Base-by-base conservation (phyloP, 2,888 invertebrate genomes). In the Cosmia trapezina region DNA sequence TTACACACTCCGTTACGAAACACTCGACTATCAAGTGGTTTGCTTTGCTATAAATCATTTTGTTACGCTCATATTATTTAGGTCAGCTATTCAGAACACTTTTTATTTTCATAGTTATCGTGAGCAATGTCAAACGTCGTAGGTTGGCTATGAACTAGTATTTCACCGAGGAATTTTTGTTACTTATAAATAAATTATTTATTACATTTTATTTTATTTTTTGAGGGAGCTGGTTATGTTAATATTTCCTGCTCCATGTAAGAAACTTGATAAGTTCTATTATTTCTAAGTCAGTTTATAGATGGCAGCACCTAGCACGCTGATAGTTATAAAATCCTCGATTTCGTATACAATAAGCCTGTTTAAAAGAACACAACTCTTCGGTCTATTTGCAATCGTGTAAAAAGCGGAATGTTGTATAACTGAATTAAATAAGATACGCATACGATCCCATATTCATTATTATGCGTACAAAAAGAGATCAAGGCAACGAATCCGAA, bases 1-100 rank as follows among this genome's bases (percentile, higher is more conserved):
- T 89, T 85, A 83, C 85, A 86, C 85, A 86, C 83, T 80, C 73
- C 83, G 85, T 87, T 88, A 88, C 76, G 85, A 87, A 88, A 86
- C 80, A 81, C 76, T 75, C 79, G 72, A 86, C 85, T 83, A 85
- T 86, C 81, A 75, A 87, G 81, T 80, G 74, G 66, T 83, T 75
- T 51, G 60, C 65, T 81, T 73, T 59, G 70, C 73, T 66, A 78
- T 80, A 80, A 83, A 81, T 84, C 82, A 80, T 87, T 87, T 81
- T 51, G 80, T 49, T 61, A 62, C 75, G 73, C 68, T 64, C 63
- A 51, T 51, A 73, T 33, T 82, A 85, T 81, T 76, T 81, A 65
- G 86, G 87, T 79, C 87, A 87, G 68, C 74, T 79, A 87, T 85
- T 76, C 64, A 63, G 77, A 75, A 70, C 71, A 74, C 49, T 78